These are phyloP conservation scores for Riparia riparia DNA, from an alignment of 2,113 vertebrate genomes.

Conservation along the genomic window DNA sequence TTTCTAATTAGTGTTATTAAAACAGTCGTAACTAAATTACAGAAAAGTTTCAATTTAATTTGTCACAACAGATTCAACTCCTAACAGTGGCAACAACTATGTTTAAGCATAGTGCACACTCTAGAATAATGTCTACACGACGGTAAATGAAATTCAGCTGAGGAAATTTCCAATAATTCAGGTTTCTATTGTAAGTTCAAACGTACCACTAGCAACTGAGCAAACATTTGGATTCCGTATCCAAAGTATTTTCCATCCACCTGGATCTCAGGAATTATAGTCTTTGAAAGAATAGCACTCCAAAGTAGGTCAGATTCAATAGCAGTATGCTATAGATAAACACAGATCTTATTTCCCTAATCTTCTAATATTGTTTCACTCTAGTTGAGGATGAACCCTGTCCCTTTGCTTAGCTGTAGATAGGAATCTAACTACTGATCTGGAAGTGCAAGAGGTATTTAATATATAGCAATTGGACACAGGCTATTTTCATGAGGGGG, in stretches of 20 bases:
- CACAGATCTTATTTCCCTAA: neutral
- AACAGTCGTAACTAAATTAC: neutral
- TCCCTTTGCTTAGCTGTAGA: neutral
- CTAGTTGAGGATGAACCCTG: neutral
- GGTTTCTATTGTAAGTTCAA: neutral
- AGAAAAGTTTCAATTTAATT: neutral
- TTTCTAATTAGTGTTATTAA: neutral
- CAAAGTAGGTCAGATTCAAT: neutral
- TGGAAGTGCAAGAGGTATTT: neutral
- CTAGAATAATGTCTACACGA: neutral
- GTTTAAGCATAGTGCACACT: neutral
- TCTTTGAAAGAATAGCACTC: neutral
- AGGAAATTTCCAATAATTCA: neutral
- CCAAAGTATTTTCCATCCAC: neutral
- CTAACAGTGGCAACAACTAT: neutral
- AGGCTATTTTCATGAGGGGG: neutral
- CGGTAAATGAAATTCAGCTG: neutral
- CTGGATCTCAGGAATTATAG: neutral
- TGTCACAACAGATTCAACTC: neutral
- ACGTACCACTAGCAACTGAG: neutral
- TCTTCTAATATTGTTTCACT: neutral
- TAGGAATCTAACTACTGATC: neutral
- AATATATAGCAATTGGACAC: neutral
- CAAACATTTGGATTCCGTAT: neutral
- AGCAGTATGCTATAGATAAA: neutral